These are phyloP conservation scores for Neoitamus cyanurus DNA, from an alignment of 2,888 invertebrate species.

Conservation along the genomic window DNA sequence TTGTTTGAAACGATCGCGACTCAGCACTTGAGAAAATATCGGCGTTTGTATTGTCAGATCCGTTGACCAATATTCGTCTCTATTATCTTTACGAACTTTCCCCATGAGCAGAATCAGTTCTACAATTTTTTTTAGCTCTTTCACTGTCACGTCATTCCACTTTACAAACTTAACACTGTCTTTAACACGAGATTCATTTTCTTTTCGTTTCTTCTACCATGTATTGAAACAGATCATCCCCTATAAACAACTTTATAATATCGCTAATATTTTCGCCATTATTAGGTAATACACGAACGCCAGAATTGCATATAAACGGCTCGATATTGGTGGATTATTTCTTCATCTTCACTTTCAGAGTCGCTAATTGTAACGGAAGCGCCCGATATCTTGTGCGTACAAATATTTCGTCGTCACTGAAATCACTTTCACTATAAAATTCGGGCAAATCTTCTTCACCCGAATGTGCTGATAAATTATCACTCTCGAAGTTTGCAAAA, in stretches of 20 bases:
- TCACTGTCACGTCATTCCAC: background rate
- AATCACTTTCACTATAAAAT: too few relatives aligned
- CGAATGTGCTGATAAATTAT: too few relatives aligned
- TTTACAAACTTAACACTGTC: background rate
- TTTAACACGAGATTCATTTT: background rate
- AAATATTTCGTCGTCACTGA: too few relatives aligned
- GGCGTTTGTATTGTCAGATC: background rate
- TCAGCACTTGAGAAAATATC: background rate
- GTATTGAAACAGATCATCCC: background rate
- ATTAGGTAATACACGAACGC: conserved; percentile 4
- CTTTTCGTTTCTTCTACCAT: background rate
- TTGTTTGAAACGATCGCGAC: background rate
- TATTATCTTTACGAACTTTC: background rate
- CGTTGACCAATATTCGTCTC: background rate
- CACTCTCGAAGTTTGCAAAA: too few relatives aligned
- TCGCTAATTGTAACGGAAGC: too few relatives aligned
- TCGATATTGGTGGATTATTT: background rate
- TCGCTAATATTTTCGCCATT: background rate
- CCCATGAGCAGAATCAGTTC: background rate
- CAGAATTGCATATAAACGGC: background rate
- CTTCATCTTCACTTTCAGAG: too few relatives aligned
- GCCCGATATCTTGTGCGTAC: too few relatives aligned
- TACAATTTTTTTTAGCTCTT: background rate
- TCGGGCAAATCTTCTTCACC: too few relatives aligned
- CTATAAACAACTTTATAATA: background rate